Evolutionary conservation across 2,888 invertebrate species (phyloP), one percentile per base, ranked within the genome.

Genomic region (Abrostola tripartita): DNA sequence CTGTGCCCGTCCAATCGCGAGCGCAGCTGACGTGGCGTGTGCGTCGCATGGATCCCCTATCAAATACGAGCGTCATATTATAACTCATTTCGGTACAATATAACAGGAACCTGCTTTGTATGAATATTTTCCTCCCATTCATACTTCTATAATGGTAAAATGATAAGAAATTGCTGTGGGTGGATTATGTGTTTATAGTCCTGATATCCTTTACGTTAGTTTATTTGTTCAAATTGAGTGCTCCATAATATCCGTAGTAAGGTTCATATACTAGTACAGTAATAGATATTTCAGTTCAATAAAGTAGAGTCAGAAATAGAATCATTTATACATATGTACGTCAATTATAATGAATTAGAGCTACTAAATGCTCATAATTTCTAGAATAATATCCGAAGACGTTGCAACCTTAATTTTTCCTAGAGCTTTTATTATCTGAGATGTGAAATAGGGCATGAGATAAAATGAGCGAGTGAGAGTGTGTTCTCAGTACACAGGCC

Each of bases 1-100:
- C 79, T 75, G 79, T 78, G 83, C 69, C 86, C 85, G 84, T 76
- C 88, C 86, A 88, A 88, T 88, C 76, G 83, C 82, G 73, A 64
- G 81, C 69, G 55, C 79, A 74, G 79, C 78, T 81, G 81, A 81
- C 80, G 79, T 80, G 72, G 79, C 78, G 80, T 71, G 74, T 71
- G 76, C 72, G 65, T 66, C 71, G 51, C 51, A 51, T 37, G 49
- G 57, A 68, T 63, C 65, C 65, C 61, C 71, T 66, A 61, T 71
- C 62, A 56, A 64, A 57, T 61, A 52, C 56, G 47, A 56, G 59
- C 57, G 12, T 58, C 61, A 74, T 68, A 68, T 74, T 61, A 52
- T 56, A 59, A 58, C 56, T 56, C 59, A 71, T 65, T 73, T 58
- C 12, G 37, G 11, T 52, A 68, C 61, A 63, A 63, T 59, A 55